A percentile compares a stretch with the other conserved stretches of the same genome.
Evolutionary conservation across 2,113 vertebrate species (phyloP).

Genomic region (Lanius collurio): DNA sequence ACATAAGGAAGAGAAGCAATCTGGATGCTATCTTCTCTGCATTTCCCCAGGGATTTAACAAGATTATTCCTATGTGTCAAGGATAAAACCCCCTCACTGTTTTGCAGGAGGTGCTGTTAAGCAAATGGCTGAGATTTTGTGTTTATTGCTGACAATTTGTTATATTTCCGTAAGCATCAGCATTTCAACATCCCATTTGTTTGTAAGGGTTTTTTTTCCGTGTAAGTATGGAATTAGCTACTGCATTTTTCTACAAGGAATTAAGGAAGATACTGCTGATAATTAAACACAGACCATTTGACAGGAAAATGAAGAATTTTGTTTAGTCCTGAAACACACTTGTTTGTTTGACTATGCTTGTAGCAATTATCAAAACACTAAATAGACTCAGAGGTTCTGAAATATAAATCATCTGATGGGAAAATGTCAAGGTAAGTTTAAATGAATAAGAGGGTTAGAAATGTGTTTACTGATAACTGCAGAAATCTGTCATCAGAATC

Average conservation of each 20-base stretch:
- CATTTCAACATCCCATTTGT: neutral
- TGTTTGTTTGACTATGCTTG: neutral
- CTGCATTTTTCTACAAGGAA: neutral
- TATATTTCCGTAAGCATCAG: neutral
- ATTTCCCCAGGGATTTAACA: neutral
- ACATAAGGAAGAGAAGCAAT: slow-evolving; percentile 18
- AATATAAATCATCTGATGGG: neutral
- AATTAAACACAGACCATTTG: neutral
- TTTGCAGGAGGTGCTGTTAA: neutral
- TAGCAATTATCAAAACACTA: neutral
- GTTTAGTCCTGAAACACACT: neutral
- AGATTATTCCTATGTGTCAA: neutral
- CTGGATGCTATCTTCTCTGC: neutral
- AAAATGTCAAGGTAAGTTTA: slow-evolving; percentile 23
- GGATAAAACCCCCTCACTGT: neutral
- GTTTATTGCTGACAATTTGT: slow-evolving; percentile 6
- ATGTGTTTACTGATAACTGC: neutral
- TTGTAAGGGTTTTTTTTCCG: neutral
- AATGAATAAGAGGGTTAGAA: neutral
- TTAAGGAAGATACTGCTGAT: neutral
- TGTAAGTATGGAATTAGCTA: neutral
- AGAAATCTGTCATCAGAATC: neutral
- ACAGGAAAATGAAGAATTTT: neutral
- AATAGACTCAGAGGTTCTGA: neutral
- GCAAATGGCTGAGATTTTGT: neutral